Conservation (phyloP, 2,888 invertebrate species). For the Dolomedes plantarius region DNA sequence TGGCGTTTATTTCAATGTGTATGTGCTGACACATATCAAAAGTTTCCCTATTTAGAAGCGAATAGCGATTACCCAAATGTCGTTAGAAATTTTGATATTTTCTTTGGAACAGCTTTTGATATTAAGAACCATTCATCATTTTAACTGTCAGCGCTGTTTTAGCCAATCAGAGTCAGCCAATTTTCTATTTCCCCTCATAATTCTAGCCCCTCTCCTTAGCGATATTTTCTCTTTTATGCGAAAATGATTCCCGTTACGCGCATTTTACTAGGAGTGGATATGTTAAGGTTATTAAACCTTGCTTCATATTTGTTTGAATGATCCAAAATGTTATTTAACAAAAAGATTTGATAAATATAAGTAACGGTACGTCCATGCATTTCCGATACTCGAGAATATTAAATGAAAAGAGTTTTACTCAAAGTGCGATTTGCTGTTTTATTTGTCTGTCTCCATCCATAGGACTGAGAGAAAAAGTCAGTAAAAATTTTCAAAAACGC, state of each 20-base stretch:
- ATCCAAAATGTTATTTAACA: too few species aligned
- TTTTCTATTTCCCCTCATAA: background rate
- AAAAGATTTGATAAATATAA: too few species aligned
- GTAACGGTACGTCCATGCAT: too few species aligned
- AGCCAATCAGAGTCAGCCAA: slow-evolving; percentile 31
- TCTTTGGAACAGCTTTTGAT: slow-evolving; percentile 24
- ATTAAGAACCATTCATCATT: slow-evolving; percentile 39
- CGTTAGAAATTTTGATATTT: slow-evolving; percentile 20
- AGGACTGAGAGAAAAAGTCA: too few species aligned
- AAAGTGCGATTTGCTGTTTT: too few species aligned
- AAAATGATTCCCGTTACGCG: background rate
- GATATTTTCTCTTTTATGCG: background rate
- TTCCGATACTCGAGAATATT: too few species aligned
- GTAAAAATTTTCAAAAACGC: too few species aligned
- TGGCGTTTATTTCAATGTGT: background rate
- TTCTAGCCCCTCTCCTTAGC: background rate
- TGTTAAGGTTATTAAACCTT: too few species aligned
- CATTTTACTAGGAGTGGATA: background rate
- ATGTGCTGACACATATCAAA: background rate
- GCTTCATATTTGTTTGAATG: too few species aligned
- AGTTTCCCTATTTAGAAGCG: background rate
- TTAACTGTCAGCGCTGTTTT: slow-evolving; percentile 38
- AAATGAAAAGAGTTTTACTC: too few species aligned
- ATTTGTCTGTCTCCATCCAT: too few species aligned
- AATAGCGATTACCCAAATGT: slow-evolving; percentile 13